phyloP scores from a whole-genome alignment of 2,113 vertebrate genomes.

The Podarcis cretensis region DNA sequence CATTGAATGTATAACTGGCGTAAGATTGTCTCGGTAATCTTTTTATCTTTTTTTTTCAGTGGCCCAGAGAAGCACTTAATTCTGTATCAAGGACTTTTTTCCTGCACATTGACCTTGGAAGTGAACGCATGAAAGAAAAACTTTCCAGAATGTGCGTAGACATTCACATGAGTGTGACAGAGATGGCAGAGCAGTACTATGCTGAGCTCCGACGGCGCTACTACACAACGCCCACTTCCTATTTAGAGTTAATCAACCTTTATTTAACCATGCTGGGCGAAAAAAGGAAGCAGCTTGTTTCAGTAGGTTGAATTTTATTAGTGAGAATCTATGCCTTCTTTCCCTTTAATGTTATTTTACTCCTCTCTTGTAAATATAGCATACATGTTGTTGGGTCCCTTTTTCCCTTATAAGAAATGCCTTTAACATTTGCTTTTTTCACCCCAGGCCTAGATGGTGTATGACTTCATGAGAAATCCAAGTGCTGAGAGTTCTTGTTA shows the following conservation, averaged over 20 bases:
- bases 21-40: neutral
- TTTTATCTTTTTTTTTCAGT: slow-evolving; percentile 67
- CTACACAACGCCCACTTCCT: slow-evolving; percentile 88
- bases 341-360: neutral
- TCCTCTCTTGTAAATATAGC: neutral
- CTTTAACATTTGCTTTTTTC: neutral
- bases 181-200: slow-evolving; percentile 85
- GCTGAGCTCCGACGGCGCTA: slow-evolving; percentile 81
- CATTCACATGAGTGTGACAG: slow-evolving; percentile 82
- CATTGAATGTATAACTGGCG: neutral
- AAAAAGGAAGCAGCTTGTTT: slow-evolving; percentile 79
- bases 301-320: slow-evolving; percentile 67
- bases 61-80: slow-evolving; percentile 85
- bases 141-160: slow-evolving; percentile 86
- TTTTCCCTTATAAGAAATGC: neutral
- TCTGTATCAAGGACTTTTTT: slow-evolving; percentile 86
- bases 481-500: neutral
- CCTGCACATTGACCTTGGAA: slow-evolving; percentile 76
- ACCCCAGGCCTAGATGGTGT: neutral
- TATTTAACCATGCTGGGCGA: slow-evolving; percentile 83
- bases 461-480: neutral
- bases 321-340: neutral
- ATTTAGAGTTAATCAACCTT: slow-evolving; percentile 89
- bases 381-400: neutral
- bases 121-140: slow-evolving; percentile 77